A percentile compares a stretch with the other conserved stretches of the same genome.
Conservation (phyloP, 2,888 invertebrate genomes). For the Hirtodrosophila confusa region DNA sequence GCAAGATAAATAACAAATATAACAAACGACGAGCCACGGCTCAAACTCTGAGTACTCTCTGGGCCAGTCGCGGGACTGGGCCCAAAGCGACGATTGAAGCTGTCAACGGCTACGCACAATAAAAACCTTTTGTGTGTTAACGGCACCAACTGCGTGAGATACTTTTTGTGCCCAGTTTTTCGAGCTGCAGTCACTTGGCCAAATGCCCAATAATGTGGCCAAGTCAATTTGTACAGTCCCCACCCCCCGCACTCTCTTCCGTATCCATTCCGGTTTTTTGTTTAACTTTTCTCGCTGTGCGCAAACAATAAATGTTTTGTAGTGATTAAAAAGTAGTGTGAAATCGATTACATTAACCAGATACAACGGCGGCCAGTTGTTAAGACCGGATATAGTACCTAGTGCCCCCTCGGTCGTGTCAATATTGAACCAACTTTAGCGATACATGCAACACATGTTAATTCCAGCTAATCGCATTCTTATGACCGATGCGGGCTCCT, state of each 20-base stretch:
- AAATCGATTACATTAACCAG: slow-evolving; percentile 74
- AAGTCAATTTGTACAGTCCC: slow-evolving; percentile 66
- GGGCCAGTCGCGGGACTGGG: neutral
- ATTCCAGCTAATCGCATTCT: slow-evolving; percentile 66
- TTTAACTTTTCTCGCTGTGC: slow-evolving; percentile 73
- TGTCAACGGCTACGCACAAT: slow-evolving; percentile 75
- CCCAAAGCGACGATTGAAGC: slow-evolving; percentile 58
- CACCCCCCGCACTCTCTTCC: slow-evolving; percentile 1
- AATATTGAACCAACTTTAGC: slow-evolving; percentile 52
- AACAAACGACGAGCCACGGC: slow-evolving; percentile 61
- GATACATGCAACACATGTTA: slow-evolving; percentile 64
- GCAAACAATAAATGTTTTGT: slow-evolving; percentile 74
- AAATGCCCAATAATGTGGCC: slow-evolving; percentile 73
- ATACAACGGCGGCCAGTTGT: slow-evolving; percentile 41
- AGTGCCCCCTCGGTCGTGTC: slow-evolving; percentile 35
- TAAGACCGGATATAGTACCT: slow-evolving; percentile 58
- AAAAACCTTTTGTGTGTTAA: slow-evolving; percentile 67
- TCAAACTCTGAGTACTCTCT: neutral
- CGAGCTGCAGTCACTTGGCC: slow-evolving; percentile 40
- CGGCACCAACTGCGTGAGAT: slow-evolving; percentile 50
- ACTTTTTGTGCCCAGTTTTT: slow-evolving; percentile 35
- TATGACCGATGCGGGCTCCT: slow-evolving; percentile 7
- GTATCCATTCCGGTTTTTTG: slow-evolving; percentile 28
- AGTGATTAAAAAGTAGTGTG: slow-evolving; percentile 78
- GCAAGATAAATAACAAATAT: slow-evolving; percentile 78